Conservation (phyloP, 92 coral and sea anemone genomes). For the Palythoa heliodiscus region DNA sequence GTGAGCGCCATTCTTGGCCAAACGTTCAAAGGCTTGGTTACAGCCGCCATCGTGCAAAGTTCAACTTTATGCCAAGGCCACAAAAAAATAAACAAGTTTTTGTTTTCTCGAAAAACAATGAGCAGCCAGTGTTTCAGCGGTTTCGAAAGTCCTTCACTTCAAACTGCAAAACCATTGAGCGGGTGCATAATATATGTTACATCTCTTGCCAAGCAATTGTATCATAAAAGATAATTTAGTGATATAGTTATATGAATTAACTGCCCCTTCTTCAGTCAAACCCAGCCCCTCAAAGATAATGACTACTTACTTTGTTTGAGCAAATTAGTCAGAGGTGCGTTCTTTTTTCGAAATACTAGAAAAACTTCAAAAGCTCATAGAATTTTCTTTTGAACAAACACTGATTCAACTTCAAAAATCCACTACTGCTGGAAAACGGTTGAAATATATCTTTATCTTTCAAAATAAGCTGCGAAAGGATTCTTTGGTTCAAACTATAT, state of each 20-base stretch:
- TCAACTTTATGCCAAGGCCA: background rate
- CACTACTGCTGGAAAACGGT: too few species aligned
- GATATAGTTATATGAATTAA: background rate
- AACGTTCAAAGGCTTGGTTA: background rate
- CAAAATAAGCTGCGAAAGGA: too few species aligned
- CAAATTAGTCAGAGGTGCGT: too few species aligned
- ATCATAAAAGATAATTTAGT: background rate
- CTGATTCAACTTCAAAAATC: too few species aligned
- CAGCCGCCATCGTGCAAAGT: conserved; percentile 12
- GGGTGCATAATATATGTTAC: background rate
- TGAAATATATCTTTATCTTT: too few species aligned
- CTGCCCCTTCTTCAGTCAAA: background rate
- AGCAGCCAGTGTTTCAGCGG: background rate
- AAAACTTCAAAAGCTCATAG: too few species aligned
- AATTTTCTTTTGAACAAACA: too few species aligned
- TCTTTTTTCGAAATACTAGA: too few species aligned
- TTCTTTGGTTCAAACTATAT: too few species aligned
- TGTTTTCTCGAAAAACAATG: background rate
- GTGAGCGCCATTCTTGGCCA: background rate
- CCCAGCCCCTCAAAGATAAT: too few species aligned
- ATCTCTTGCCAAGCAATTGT: background rate
- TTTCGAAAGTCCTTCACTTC: background rate
- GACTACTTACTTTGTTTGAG: too few species aligned
- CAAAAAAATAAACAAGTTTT: background rate
- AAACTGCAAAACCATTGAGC: background rate